Percentiles rank a stretch among this genome's conserved stretches.
phyloP scores from a whole-genome alignment of 23 tunicate genomes.

The Ascidia mentula region DNA sequence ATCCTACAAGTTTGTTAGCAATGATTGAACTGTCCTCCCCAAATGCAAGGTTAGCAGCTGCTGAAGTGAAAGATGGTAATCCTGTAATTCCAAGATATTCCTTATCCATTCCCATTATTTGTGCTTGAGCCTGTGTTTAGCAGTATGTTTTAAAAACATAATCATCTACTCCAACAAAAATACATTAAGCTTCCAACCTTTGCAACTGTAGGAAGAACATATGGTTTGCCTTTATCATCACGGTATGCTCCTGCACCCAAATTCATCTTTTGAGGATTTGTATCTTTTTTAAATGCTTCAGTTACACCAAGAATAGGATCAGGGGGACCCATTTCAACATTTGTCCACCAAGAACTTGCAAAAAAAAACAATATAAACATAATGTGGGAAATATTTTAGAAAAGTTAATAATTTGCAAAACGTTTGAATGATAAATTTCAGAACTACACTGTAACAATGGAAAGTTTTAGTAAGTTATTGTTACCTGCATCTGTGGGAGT shows the following conservation, averaged over 20 bases:
- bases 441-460: background rate
- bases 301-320: constrained; percentile 98
- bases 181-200: constrained; percentile 30
- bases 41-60: constrained; percentile 96
- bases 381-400: background rate
- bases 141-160: background rate
- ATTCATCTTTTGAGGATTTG: constrained; percentile 86
- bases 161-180: background rate
- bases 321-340: constrained; percentile 97
- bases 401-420: background rate
- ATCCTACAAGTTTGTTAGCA: constrained; percentile 48
- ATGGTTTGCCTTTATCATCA: constrained; percentile 93
- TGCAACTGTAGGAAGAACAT: constrained; percentile 78
- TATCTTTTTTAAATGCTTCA: constrained; percentile 83
- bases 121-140: constrained; percentile 51
- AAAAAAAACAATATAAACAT: background rate
- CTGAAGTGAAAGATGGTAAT: constrained; percentile 83
- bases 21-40: constrained; percentile 50
- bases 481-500: background rate
- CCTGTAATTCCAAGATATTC: constrained; percentile 96
- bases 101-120: constrained; percentile 52
- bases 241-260: constrained; percentile 95
- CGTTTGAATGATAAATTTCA: no score
- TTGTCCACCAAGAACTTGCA: constrained; percentile 80
- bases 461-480: background rate